phyloP scores from a whole-genome alignment of 2,888 invertebrate genomes.

The Aspidapion aeneum region DNA sequence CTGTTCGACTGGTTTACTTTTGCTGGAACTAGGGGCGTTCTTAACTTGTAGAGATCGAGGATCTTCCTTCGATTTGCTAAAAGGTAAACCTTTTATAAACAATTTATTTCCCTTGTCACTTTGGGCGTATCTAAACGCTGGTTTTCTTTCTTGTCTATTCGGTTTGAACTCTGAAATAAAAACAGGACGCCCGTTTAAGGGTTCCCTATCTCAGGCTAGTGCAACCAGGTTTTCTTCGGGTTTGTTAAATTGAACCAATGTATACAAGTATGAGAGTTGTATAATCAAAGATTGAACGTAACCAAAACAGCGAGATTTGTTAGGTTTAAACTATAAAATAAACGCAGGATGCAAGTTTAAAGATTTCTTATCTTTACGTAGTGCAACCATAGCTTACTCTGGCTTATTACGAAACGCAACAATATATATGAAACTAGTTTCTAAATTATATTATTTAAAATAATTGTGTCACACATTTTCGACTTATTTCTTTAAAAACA shows the following conservation, averaged over 20 bases:
- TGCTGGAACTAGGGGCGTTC: conserved; percentile 15
- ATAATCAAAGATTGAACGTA: too few species aligned
- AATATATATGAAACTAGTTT: too few species aligned
- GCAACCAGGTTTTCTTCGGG: conserved; percentile 69
- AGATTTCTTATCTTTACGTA: too few species aligned
- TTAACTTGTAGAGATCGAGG: conserved; percentile 39
- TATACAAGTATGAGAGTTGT: too few species aligned
- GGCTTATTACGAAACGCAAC: too few species aligned
- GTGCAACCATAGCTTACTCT: too few species aligned
- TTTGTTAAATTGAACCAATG: conserved; percentile 52
- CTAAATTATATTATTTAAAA: too few species aligned
- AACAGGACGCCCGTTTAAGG: conserved; percentile 78
- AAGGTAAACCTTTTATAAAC: conserved; percentile 82
- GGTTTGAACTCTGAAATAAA: conserved; percentile 78
- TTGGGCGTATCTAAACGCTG: conserved; percentile 69
- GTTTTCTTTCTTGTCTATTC: conserved; percentile 51
- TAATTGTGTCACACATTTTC: background rate
- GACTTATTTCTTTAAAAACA: conserved; percentile 47
- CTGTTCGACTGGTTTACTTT: too few species aligned
- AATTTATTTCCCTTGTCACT: conserved; percentile 83
- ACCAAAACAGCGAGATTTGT: too few species aligned
- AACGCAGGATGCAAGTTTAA: too few species aligned
- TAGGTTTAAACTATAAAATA: too few species aligned
- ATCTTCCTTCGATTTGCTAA: conserved; percentile 55
- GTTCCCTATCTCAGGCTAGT: conserved; percentile 70